Evolutionary conservation across 1,140 invertebrate genomes (phyloP).

Genomic region (fruit fly (Drosophila melanogaster)): DNA sequence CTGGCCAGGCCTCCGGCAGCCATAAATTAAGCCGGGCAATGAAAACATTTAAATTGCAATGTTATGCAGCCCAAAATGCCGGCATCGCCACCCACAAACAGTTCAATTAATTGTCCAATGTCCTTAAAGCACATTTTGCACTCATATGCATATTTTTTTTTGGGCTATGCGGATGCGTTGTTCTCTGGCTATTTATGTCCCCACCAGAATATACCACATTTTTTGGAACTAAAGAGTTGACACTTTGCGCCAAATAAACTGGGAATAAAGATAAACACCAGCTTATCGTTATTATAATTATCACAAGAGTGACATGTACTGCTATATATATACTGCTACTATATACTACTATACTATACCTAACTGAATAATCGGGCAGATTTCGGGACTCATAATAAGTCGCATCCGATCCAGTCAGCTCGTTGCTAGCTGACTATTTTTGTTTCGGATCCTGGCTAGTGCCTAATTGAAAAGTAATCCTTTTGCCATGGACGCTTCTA

Average conservation of each 20-base stretch:
- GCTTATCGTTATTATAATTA: too few relatives aligned
- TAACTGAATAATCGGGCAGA: too few relatives aligned
- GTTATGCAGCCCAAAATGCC: not conserved
- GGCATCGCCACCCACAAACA: not conserved
- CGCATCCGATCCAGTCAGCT: slow-evolving; percentile 39
- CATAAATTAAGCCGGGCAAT: slow-evolving; percentile 26
- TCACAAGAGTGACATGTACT: too few relatives aligned
- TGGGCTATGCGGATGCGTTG: not conserved
- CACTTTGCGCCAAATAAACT: not conserved
- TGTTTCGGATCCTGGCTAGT: slow-evolving; percentile 9
- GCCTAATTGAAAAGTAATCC: slow-evolving; percentile 71
- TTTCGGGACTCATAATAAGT: slow-evolving; percentile 10
- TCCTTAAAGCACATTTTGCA: not conserved
- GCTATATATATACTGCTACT: too few relatives aligned
- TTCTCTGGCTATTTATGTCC: not conserved
- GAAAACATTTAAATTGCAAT: slow-evolving; percentile 24
- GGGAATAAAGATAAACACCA: too few relatives aligned
- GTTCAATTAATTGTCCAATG: slow-evolving; percentile 8
- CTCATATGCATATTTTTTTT: not conserved
- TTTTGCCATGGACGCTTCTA: slow-evolving; percentile 25
- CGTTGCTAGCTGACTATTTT: slow-evolving; percentile 5
- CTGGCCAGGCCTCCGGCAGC: slow-evolving; percentile 6
- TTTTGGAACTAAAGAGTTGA: too few relatives aligned
- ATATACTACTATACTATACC: too few relatives aligned
- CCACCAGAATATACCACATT: too few relatives aligned